phyloP scores from a whole-genome alignment of 1,140 invertebrate genomes.

The Heliothis virescens region DNA sequence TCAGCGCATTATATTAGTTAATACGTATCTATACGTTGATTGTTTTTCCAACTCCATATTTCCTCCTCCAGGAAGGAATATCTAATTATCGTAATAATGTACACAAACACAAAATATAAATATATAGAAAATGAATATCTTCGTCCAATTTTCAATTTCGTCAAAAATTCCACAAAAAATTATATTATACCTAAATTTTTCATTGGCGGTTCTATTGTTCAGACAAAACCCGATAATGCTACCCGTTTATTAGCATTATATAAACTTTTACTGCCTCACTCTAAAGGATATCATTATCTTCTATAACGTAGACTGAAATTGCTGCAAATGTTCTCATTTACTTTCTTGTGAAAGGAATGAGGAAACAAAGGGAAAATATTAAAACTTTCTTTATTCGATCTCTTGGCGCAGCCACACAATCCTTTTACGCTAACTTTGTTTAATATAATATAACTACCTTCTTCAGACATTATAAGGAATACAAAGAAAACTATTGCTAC shows the following conservation, averaged over 20 bases:
- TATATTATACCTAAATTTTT: neutral
- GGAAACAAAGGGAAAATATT: slow-evolving; percentile 61
- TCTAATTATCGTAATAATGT: too few species aligned
- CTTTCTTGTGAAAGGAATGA: slow-evolving; percentile 46
- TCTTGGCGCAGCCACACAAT: slow-evolving; percentile 59
- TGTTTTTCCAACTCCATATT: too few species aligned
- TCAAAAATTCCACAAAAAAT: neutral
- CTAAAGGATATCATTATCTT: slow-evolving; percentile 20
- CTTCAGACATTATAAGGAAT: slow-evolving; percentile 30
- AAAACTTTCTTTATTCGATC: slow-evolving; percentile 77
- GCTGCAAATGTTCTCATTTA: slow-evolving; percentile 53
- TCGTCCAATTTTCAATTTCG: neutral
- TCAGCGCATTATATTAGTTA: too few species aligned
- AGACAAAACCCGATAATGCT: neutral
- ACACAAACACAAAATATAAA: too few species aligned
- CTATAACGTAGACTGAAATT: slow-evolving; percentile 24
- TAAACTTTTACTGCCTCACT: slow-evolving; percentile 9
- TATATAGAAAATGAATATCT: too few species aligned
- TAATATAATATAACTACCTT: slow-evolving; percentile 70
- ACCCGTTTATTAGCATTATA: slow-evolving; percentile 18
- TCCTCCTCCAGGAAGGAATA: too few species aligned
- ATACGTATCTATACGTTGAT: too few species aligned
- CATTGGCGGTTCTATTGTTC: neutral
- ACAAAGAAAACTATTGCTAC: slow-evolving; percentile 34
- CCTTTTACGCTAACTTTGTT: slow-evolving; percentile 69